These are phyloP conservation scores for Tortricodes alternella DNA, from an alignment of 2,888 invertebrate species.

Conservation along the genomic window DNA sequence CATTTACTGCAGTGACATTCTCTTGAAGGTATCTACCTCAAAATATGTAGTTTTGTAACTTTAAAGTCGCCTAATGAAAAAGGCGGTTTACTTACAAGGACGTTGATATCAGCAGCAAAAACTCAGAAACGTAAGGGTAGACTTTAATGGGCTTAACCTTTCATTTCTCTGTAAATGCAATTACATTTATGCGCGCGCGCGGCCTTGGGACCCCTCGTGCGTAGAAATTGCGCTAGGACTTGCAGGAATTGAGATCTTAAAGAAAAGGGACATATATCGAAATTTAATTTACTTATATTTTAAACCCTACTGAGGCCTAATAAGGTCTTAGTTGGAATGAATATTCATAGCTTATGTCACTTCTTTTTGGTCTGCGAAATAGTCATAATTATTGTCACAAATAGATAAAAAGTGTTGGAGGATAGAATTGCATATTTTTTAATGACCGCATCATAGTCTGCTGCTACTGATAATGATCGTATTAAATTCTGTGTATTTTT, in stretches of 20 bases:
- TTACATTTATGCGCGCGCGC: slow-evolving; percentile 54
- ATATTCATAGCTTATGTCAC: not conserved
- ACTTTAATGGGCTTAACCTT: slow-evolving; percentile 70
- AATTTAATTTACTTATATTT: not conserved
- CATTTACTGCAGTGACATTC: not conserved
- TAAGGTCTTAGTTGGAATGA: not conserved
- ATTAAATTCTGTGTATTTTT: no score
- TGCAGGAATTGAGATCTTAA: slow-evolving; percentile 6
- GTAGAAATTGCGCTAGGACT: slow-evolving; percentile 38
- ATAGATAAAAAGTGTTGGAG: slow-evolving; percentile 5
- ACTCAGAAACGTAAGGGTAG: slow-evolving; percentile 48
- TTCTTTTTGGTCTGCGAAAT: not conserved
- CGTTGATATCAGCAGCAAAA: slow-evolving; percentile 41
- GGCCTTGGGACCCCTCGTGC: slow-evolving; percentile 43
- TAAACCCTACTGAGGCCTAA: not conserved
- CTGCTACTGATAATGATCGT: no score
- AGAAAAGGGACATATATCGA: not conserved
- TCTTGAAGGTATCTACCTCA: not conserved
- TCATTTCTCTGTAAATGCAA: slow-evolving; percentile 64
- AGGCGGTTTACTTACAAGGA: slow-evolving; percentile 53
- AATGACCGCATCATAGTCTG: no score
- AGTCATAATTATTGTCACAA: no score
- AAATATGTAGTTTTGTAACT: slow-evolving; percentile 1
- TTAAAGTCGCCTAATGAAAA: slow-evolving; percentile 36
- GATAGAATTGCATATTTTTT: slow-evolving; percentile 26